Evolutionary conservation across 2,113 vertebrate species (phyloP), one percentile per base, ranked within the genome.

Genomic region (Notiomystis cincta): DNA sequence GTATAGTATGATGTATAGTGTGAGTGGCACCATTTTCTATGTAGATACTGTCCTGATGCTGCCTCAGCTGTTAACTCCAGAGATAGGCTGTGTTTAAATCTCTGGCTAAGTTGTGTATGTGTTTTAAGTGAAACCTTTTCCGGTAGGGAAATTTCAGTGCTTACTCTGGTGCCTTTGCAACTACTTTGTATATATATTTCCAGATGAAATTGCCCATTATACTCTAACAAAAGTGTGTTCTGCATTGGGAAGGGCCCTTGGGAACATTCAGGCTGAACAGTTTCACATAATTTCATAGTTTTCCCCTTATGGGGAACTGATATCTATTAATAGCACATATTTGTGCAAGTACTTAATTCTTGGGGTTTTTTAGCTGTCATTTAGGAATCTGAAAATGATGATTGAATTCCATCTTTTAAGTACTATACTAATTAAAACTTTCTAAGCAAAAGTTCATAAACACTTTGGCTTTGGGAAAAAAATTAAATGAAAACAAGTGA

Each of bases 251-350:
- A 88, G 70, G 8, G 3, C 21, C 33, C 6, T 75, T 64, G 57
- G 37, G 83, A 90, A 40, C 53, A n/a, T 15, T 78, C 24, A 56
- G n/a, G 10, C 18, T 48, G 57, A 82, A 54, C 6, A 69, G 4
- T 16, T 69, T 71, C 24, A 16, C 3, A 12, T 75, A 62, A 75
- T 45, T 78, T 82, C 10, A 42, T 72, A 8, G 6, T 13, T 77
- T 67, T 21, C 1, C 2, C 6, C 1, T 5, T 17, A 69, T 9
- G 9, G 27, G 35, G 11, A 72, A 33, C 19, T 2, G 0, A 8
- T 84, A 37, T 38, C 40, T 93, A 48, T 31, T 44, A 53, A n/a
- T 53, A 45, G 16, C 9, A 6, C 54, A 4, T 70, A 42, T 66
- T 83, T 70, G 33, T 38, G 14, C 5, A 72, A 54, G 9, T 57